Evolutionary conservation across 2,113 vertebrate genomes (phyloP).

Genomic region (Meles meles): DNA sequence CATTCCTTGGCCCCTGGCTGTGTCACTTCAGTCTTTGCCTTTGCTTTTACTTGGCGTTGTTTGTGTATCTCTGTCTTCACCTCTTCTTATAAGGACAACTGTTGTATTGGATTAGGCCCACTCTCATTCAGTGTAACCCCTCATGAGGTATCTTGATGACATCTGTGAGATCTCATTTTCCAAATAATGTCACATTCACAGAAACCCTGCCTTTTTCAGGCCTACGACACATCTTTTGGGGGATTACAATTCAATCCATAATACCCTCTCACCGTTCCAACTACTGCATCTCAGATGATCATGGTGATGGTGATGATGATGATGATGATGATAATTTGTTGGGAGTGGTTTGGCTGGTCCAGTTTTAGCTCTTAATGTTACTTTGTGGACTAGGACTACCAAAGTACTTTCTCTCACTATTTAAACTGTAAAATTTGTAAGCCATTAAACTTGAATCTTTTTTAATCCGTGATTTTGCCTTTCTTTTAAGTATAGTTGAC

Average conservation of each 20-base stretch:
- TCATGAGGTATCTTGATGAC: not conserved
- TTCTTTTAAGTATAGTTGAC: not conserved
- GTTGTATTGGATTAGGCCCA: not conserved
- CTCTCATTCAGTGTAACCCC: not conserved
- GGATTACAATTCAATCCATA: not conserved
- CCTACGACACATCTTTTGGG: not conserved
- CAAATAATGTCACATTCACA: not conserved
- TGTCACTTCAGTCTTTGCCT: not conserved
- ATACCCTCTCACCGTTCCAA: not conserved
- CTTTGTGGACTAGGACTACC: not conserved
- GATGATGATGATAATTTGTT: not conserved
- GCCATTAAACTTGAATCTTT: conserved; percentile 12
- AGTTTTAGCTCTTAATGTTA: conserved; percentile 16
- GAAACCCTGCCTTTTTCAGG: not conserved
- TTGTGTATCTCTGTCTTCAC: not conserved
- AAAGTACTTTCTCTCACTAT: not conserved
- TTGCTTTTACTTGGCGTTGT: not conserved
- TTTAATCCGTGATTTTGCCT: not conserved
- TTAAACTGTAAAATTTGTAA: conserved; percentile 27
- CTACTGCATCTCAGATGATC: not conserved
- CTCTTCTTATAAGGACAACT: not conserved
- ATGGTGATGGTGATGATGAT: not conserved
- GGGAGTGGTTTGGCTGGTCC: not conserved
- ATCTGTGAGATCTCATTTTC: not conserved
- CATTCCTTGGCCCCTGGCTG: not conserved